Evolutionary conservation across 2,888 invertebrate species (phyloP), one percentile per base, ranked within the genome.

Genomic region (Chrysodeixis includens): DNA sequence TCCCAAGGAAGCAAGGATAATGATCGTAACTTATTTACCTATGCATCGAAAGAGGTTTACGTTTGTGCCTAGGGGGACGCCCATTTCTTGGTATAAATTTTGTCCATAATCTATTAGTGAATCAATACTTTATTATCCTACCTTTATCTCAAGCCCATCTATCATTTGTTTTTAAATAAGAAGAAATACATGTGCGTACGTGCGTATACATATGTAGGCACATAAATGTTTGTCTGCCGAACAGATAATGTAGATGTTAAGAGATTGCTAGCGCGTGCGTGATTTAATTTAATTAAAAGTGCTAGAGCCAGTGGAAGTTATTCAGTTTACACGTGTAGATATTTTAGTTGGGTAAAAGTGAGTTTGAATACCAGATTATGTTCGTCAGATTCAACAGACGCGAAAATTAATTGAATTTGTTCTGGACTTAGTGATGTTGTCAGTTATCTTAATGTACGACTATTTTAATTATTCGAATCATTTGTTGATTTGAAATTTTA

Each of bases 241-340:
- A 40, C 40, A 40, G n/a, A 40, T 40, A 40, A 40, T n/a, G n/a
- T n/a, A 40, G n/a, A 40, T n/a, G n/a, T 40, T 6, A 40, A 40
- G n/a, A 40, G n/a, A 40, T n/a, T 40, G 14, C n/a, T 9, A 10
- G 32, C 9, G n/a, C n/a, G 20, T 53, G n/a, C 51, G 22, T 59
- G 46, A 1, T 74, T 74, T 56, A 51, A 56, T 63, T 69, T 16
- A 60, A 69, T 74, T 62, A 57, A 64, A 74, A 69, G 14, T 57
- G 10, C 44, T 3, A 12, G 9, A 30, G 32, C n/a, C 0, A 2
- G 53, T 44, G 30, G 20, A 51, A 56, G 30, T 9, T 26, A 14
- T 20, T 40, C 56, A 32, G 35, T 56, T 56, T 30, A 22, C 40
- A 46, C 30, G 12, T 30, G 5, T 54, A 40, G 16, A 22, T 16